These are phyloP conservation scores for Luehdorfia chinensis DNA, from an alignment of 1,140 invertebrate genomes.

Conservation along the genomic window DNA sequence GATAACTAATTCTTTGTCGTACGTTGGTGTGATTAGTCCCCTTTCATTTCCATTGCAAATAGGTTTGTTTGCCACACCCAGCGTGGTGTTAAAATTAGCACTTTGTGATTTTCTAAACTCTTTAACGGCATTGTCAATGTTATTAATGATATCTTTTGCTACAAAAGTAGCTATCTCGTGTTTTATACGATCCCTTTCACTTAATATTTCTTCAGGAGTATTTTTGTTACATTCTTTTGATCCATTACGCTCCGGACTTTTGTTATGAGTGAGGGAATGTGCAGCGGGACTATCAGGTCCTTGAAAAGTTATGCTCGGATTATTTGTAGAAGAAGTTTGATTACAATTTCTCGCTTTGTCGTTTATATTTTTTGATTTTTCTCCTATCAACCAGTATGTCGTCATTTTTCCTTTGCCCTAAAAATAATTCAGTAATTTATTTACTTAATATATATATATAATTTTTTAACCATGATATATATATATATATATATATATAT, in stretches of 20 bases:
- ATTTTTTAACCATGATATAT: constrained; percentile 11
- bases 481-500: too few species aligned
- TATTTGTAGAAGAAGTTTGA: constrained; percentile 38
- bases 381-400: constrained; percentile 93
- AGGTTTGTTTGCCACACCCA: constrained; percentile 34
- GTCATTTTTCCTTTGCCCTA: constrained; percentile 92
- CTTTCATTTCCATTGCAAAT: constrained; percentile 57
- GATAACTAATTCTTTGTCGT: constrained; percentile 68
- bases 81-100: constrained; percentile 35
- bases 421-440: constrained; percentile 12
- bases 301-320: constrained; percentile 70
- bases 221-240: constrained; percentile 36
- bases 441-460: constrained; percentile 6
- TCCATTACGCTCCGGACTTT: constrained; percentile 57
- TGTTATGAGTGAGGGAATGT: constrained; percentile 59
- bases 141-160: constrained; percentile 68
- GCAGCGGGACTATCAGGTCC: constrained; percentile 66
- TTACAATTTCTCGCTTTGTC: constrained; percentile 20
- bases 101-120: constrained; percentile 66
- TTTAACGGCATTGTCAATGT: constrained; percentile 61
- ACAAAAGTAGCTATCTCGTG: constrained; percentile 71
- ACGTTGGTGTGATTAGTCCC: constrained; percentile 60
- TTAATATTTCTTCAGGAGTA: constrained; percentile 44
- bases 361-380: constrained; percentile 51
- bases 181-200: constrained; percentile 64